Conservation (phyloP, 1,140 invertebrate genomes). For the Drosophila rhopaloa region DNA sequence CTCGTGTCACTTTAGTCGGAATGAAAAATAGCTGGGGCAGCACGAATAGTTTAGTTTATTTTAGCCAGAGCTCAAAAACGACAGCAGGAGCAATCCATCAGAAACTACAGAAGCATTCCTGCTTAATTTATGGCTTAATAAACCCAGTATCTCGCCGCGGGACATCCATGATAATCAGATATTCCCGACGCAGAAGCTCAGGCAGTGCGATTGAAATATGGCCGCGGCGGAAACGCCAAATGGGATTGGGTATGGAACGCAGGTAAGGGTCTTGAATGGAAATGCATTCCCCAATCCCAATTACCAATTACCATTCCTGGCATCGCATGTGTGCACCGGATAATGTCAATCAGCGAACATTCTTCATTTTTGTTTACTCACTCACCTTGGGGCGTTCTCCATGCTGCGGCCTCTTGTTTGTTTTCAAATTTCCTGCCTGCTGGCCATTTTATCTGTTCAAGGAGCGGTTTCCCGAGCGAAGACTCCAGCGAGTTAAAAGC, state of each 20-base stretch:
- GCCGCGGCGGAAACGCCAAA: constrained; percentile 71
- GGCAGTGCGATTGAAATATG: constrained; percentile 62
- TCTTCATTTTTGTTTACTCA: constrained; percentile 79
- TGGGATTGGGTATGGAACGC: constrained; percentile 33
- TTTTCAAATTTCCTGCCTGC: constrained; percentile 53
- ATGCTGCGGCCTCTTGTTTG: constrained; percentile 43
- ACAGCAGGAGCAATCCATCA: constrained; percentile 39
- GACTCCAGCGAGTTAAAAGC: constrained; percentile 7
- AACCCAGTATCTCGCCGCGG: constrained; percentile 22
- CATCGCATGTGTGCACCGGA: constrained; percentile 53
- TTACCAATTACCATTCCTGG: constrained; percentile 16
- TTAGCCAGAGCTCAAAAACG: background rate
- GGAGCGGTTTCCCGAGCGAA: constrained; percentile 3
- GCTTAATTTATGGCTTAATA: constrained; percentile 48
- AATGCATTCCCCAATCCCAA: constrained; percentile 28
- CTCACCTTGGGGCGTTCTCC: constrained; percentile 39
- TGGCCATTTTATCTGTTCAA: constrained; percentile 65
- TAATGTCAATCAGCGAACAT: constrained; percentile 81
- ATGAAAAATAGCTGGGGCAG: constrained; percentile 20
- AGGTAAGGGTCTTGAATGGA: constrained; percentile 15
- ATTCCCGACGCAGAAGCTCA: constrained; percentile 15
- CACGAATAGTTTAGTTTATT: constrained; percentile 37
- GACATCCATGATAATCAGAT: constrained; percentile 30
- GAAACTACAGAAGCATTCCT: constrained; percentile 37
- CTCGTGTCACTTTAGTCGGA: constrained; percentile 28